Evolutionary conservation across 1,140 invertebrate genomes (phyloP).

Genomic region (Phenacoccus solenopsis): DNA sequence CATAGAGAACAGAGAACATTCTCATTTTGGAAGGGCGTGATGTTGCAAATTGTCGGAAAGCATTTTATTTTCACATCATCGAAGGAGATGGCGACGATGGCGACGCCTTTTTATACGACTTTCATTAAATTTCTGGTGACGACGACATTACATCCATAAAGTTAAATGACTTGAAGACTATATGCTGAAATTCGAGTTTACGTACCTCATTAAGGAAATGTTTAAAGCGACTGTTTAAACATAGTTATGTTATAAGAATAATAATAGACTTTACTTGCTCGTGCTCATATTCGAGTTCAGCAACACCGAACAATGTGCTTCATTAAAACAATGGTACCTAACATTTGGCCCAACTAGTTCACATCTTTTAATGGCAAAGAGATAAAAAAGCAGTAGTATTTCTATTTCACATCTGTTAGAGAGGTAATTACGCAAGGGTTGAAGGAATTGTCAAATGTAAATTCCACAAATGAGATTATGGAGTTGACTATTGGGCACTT

Average conservation of each 20-base stretch:
- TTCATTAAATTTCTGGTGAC: not conserved
- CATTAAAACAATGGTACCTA: not conserved
- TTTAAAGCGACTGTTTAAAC: not conserved
- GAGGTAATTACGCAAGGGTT: too few relatives aligned
- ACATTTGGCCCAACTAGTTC: too few relatives aligned
- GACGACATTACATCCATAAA: not conserved
- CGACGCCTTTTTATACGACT: not conserved
- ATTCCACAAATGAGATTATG: too few relatives aligned
- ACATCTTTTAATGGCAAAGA: too few relatives aligned
- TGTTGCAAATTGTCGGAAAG: not conserved
- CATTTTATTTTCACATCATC: not conserved
- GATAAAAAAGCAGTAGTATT: too few relatives aligned
- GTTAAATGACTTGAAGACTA: slow-evolving; percentile 2
- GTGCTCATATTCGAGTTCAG: not conserved
- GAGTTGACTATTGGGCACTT: too few relatives aligned
- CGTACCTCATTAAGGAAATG: not conserved
- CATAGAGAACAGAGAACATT: not conserved
- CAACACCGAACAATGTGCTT: not conserved
- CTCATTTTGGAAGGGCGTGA: not conserved
- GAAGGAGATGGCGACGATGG: not conserved
- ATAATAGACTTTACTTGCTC: not conserved
- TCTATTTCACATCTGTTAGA: too few relatives aligned
- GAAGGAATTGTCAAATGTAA: too few relatives aligned
- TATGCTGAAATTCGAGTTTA: not conserved
- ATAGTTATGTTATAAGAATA: not conserved